Conservation (phyloP, 2,888 invertebrate species). For the Cheilosia scutellata region DNA sequence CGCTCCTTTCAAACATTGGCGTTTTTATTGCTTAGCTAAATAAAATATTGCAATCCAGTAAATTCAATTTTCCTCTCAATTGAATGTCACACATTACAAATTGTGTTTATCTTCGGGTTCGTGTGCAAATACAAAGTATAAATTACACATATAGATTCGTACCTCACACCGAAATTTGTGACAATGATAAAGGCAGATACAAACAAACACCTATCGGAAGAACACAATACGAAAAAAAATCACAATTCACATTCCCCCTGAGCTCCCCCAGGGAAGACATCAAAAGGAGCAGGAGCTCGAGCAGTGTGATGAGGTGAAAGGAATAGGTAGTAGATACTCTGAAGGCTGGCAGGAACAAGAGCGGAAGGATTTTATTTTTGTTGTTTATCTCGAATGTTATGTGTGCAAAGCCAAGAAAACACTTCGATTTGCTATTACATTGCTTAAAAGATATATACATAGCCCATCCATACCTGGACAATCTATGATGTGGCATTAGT, state of each 20-base stretch:
- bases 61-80: slow-evolving; percentile 78
- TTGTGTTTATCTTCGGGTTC: slow-evolving; percentile 77
- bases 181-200: slow-evolving; percentile 75
- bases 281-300: slow-evolving; percentile 18
- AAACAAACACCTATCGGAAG: slow-evolving; percentile 66
- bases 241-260: slow-evolving; percentile 45
- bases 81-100: slow-evolving; percentile 78
- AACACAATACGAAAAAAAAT: slow-evolving; percentile 60
- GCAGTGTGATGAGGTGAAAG: slow-evolving; percentile 23
- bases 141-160: slow-evolving; percentile 65
- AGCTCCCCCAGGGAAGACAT: background rate
- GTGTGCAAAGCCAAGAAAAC: slow-evolving; percentile 63
- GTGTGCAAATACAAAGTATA: slow-evolving; percentile 75
- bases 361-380: slow-evolving; percentile 60
- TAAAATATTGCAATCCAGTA: slow-evolving; percentile 75
- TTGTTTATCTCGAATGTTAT: slow-evolving; percentile 61
- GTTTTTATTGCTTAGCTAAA: slow-evolving; percentile 69
- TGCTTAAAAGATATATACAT: slow-evolving; percentile 44
- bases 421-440: slow-evolving; percentile 69
- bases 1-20: slow-evolving; percentile 29
- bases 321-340: slow-evolving; percentile 1
- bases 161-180: slow-evolving; percentile 59
- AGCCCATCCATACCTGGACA: slow-evolving; percentile 1
- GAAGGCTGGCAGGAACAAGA: slow-evolving; percentile 47
- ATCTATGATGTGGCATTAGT: background rate